Base-by-base conservation (phyloP, 1,140 invertebrate species). In the Cyphomyrmex costatus region DNA sequence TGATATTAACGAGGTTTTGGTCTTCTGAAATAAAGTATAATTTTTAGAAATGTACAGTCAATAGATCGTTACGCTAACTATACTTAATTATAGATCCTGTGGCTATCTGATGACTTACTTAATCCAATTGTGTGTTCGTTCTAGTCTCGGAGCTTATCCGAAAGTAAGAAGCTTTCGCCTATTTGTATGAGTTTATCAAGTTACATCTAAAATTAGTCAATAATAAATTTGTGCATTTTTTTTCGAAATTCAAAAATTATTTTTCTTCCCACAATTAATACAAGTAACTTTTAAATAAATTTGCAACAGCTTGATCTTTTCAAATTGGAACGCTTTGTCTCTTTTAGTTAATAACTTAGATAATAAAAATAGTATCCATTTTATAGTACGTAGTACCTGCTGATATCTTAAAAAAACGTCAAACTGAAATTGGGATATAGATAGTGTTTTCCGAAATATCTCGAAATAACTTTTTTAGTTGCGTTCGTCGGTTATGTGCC, bases 21-120 rank as follows among this genome's bases (percentile, higher is more conserved):
- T 8, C 86, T 88, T 76, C 51, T 56, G 60, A 90, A 91, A 92
- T 92, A 70, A 21, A 70, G 16, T 68, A 42, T 42, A 89, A 92
- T 89, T 63, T 76, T 80, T 68, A 89, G 70, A 78, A 85, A 78
- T 76, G 77, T 85, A 36, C 30, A 36, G 53, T 68, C 36, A 56
- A 60, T 73, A 68, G 51, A 42, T 79, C 76, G 76, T 68, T n/a
- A 49, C 33, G 33, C 49, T 71, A 73, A 71, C 30, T 63, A 68
- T 87, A 86, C 53, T 77, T 86, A 88, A 77, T 61, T 78, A 49
- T 56, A 53, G 21, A 33, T 84, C 73, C 82, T 60, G 60, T 68
- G 78, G 87, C 80, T 89, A 92, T 92, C 92, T 92, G 87, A 91
- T 92, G 87, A 91, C 86, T 93, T 90, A 91, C 78, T 92, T 92